Base-by-base conservation (phyloP, 37 sponge, comb jelly and placozoan species). In the Halichondria panicea region DNA sequence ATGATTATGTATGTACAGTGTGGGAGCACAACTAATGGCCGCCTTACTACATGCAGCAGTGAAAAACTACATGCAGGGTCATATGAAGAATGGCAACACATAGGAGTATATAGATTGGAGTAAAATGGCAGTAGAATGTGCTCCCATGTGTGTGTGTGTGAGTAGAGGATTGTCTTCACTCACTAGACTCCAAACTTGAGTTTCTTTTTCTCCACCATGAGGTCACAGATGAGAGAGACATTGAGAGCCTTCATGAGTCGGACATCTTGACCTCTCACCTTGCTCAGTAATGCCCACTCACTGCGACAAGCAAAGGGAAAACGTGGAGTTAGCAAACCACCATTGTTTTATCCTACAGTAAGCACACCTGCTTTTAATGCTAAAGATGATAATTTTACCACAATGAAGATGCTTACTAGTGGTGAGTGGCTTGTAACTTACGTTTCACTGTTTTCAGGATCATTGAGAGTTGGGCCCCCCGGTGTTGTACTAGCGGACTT, bases 121-220 rank as follows among this genome's bases (percentile, higher is more conserved):
- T n/a, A n/a, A n/a, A n/a, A n/a, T n/a, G n/a, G n/a, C n/a, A n/a
- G n/a, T n/a, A n/a, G n/a, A n/a, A n/a, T n/a, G n/a, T n/a, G n/a
- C n/a, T n/a, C n/a, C n/a, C n/a, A n/a, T n/a, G n/a, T 48, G 13
- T 48, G 9, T 48, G 13, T 48, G 50, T 48, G 50, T 18, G 50
- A 48, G 50, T 48, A 13, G 50, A 48, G 50, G 11, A 48, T 18
- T 48, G 52, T 18, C 55, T 32, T 31, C 3, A 94, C 92, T 83
- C 68, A 94, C 90, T 75, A 46, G 33, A 96, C 7, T 18, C 83
- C 77, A 62, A 81, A 93, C 48, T 88, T 92, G 19, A 70, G 76
- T 77, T 95, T 98, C 84, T 93, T 98, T 71, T 95, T 89, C 66
- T 98, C 96, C 18, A 95, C 89, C 99, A 98, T 98, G 66, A 98